Evolutionary conservation across 2,113 vertebrate species (phyloP).

Genomic region (Turdus rufiventris): DNA sequence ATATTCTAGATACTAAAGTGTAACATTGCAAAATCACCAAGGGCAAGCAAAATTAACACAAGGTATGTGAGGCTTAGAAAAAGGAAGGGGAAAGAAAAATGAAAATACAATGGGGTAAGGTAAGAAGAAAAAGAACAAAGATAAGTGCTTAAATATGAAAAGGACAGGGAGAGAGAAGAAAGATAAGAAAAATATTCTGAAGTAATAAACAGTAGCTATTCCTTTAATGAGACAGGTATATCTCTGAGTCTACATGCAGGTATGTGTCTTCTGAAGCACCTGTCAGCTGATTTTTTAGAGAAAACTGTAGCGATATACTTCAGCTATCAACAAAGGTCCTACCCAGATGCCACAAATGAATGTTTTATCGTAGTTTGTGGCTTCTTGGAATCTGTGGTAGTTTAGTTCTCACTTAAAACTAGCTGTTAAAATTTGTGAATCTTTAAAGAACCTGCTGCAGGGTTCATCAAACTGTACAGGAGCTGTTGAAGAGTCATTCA

Average conservation of each 20-base stretch:
- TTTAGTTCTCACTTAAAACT: neutral
- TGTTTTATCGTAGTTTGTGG: neutral
- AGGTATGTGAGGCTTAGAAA: neutral
- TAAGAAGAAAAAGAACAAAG: neutral
- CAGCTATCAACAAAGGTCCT: neutral
- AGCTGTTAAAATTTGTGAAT: neutral
- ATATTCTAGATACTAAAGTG: neutral
- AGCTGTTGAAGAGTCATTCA: neutral
- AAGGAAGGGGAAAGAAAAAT: neutral
- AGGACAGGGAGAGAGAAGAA: neutral
- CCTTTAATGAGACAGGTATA: neutral
- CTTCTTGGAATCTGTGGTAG: neutral
- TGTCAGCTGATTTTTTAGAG: neutral
- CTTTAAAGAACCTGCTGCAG: neutral
- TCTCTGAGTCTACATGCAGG: neutral
- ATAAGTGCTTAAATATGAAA: neutral
- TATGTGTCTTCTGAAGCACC: neutral
- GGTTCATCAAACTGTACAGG: neutral
- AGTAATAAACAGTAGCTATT: neutral
- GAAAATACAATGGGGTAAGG: neutral
- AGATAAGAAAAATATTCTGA: neutral
- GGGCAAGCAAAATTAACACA: neutral
- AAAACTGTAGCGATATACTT: neutral
- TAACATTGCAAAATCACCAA: neutral
- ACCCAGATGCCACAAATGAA: neutral